Percentiles rank a stretch among this genome's conserved stretches.
phyloP scores from a whole-genome alignment of 2,888 invertebrate genomes.

The Drosophila demipolita region DNA sequence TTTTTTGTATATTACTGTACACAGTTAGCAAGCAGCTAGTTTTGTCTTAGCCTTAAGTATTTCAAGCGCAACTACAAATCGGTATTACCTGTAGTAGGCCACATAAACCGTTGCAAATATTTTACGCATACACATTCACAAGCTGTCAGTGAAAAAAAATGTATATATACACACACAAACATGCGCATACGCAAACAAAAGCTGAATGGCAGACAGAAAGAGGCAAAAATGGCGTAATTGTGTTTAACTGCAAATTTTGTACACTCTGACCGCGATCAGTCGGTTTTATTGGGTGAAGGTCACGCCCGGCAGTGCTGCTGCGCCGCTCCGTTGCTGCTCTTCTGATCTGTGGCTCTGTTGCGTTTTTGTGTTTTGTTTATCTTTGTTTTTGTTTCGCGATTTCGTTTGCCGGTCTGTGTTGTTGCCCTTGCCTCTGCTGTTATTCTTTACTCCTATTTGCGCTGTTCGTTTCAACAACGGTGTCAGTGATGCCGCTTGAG shows the following conservation, averaged over 20 bases:
- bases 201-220: slow-evolving; percentile 13
- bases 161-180: neutral
- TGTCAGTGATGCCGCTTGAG: slow-evolving; percentile 13
- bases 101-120: neutral
- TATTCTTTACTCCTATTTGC: slow-evolving; percentile 25
- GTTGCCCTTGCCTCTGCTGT: slow-evolving; percentile 13
- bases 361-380: slow-evolving; percentile 28
- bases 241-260: slow-evolving; percentile 68
- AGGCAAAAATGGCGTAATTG: slow-evolving; percentile 56
- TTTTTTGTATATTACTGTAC: neutral
- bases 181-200: neutral
- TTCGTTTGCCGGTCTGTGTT: slow-evolving; percentile 28
- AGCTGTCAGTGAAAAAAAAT: slow-evolving; percentile 11
- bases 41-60: neutral
- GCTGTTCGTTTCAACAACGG: slow-evolving; percentile 15
- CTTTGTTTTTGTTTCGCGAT: slow-evolving; percentile 18
- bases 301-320: slow-evolving; percentile 47
- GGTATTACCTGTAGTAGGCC: neutral
- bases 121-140: neutral
- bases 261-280: slow-evolving; percentile 65
- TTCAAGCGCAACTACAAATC: neutral
- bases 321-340: slow-evolving; percentile 38
- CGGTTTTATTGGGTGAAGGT: slow-evolving; percentile 77
- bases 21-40: neutral
- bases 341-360: slow-evolving; percentile 31